phyloP scores from a whole-genome alignment of 2,113 vertebrate species.

The Dasyurus viverrinus region DNA sequence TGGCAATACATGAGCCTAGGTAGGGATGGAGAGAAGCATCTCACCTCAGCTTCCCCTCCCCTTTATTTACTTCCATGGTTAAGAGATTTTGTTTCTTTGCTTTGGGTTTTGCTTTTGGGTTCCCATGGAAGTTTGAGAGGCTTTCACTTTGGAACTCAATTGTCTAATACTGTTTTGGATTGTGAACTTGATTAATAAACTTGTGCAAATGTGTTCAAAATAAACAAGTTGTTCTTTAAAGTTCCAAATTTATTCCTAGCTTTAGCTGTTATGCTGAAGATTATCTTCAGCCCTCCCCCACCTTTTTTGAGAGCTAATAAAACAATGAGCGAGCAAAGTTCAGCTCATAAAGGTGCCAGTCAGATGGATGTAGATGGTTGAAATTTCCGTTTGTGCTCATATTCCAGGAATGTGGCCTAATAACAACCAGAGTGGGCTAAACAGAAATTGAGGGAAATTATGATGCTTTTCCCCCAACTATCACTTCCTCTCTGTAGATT shows the following conservation, averaged over 20 bases:
- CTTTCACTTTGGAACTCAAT: background rate
- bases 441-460: background rate
- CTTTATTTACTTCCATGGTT: accelerated
- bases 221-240: background rate
- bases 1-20: background rate
- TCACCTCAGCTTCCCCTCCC: accelerated
- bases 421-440: conserved; percentile 31
- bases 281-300: background rate
- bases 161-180: background rate
- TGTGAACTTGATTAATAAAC: background rate
- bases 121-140: conserved; percentile 38
- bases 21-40: accelerated
- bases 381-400: conserved; percentile 69
- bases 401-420: conserved; percentile 54
- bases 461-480: background rate
- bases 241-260: background rate
- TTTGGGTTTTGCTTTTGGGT: conserved; percentile 58
- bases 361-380: conserved; percentile 74
- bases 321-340: conserved; percentile 74
- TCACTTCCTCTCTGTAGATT: conserved; percentile 6
- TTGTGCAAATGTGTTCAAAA: background rate
- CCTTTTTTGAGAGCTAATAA: conserved; percentile 72
- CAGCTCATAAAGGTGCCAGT: conserved; percentile 71
- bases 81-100: background rate
- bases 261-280: background rate